phyloP scores from a whole-genome alignment of 1,140 invertebrate species.

The Scaptomyza hsui region DNA sequence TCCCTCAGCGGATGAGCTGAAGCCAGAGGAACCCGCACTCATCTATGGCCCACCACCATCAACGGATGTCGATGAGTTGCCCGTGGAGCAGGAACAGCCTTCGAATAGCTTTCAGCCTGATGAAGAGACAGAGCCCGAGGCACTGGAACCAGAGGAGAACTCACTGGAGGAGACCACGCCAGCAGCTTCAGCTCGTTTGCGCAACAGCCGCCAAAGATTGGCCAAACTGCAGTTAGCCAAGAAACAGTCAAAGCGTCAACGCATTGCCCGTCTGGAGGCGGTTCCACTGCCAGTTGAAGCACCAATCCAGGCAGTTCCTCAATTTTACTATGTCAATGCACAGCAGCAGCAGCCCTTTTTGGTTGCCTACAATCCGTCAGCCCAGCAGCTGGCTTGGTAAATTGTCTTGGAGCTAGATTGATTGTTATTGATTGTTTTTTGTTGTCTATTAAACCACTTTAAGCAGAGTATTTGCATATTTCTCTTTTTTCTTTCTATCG shows the following conservation, averaged over 20 bases:
- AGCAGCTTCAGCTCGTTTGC: conserved; percentile 49
- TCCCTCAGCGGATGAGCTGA: conserved; percentile 69
- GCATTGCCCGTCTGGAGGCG: conserved; percentile 65
- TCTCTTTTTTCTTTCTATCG: neutral
- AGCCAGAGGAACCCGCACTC: conserved; percentile 65
- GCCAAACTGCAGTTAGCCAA: conserved; percentile 62
- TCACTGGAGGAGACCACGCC: conserved; percentile 57
- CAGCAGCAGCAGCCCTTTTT: conserved; percentile 68
- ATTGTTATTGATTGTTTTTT: conserved; percentile 31
- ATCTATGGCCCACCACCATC: conserved; percentile 70
- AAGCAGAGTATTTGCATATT: neutral
- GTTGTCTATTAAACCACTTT: conserved; percentile 25
- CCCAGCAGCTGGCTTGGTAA: conserved; percentile 63
- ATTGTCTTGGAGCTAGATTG: neutral
- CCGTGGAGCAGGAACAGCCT: conserved; percentile 36
- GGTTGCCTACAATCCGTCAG: conserved; percentile 53
- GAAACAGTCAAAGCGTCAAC: conserved; percentile 40
- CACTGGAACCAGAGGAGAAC: conserved; percentile 63
- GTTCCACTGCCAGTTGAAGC: conserved; percentile 51
- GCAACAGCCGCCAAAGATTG: conserved; percentile 51
- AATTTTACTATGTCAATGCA: conserved; percentile 54
- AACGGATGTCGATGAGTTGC: conserved; percentile 42
- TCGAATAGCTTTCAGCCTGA: conserved; percentile 54
- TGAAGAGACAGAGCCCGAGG: conserved; percentile 41
- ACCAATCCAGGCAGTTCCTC: conserved; percentile 22